Evolutionary conservation across 2,797 vertebrate genomes (phyloP).

Genomic region (Anableps anableps): DNA sequence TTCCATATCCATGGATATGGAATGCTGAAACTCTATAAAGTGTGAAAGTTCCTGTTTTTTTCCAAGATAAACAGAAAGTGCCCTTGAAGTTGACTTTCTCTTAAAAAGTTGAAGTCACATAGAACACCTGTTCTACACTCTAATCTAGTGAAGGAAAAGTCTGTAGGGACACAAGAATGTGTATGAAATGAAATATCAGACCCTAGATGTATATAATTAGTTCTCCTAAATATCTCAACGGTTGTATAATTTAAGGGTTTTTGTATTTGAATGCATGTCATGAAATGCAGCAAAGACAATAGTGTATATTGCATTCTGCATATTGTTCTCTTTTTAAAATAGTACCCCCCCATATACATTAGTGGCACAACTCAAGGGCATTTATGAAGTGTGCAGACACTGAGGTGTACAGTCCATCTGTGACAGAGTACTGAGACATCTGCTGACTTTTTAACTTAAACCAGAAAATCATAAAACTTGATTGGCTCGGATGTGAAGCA

Average conservation of each 20-base stretch:
- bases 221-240: background rate
- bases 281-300: background rate
- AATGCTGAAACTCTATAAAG: background rate
- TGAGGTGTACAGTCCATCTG: slow-evolving; percentile 58
- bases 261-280: background rate
- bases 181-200: background rate
- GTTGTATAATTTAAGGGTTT: background rate
- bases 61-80: background rate
- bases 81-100: background rate
- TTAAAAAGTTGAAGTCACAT: background rate
- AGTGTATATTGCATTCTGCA: too few species aligned
- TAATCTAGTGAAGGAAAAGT: background rate
- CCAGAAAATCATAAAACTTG: slow-evolving; percentile 45
- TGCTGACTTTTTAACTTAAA: slow-evolving; percentile 60
- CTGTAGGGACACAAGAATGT: background rate
- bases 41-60: background rate
- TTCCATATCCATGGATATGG: too few species aligned
- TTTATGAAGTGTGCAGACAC: slow-evolving; percentile 48
- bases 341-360: slow-evolving; percentile 24
- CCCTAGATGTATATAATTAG: background rate
- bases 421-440: slow-evolving; percentile 42
- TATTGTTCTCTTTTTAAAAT: slow-evolving; percentile 39
- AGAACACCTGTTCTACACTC: background rate
- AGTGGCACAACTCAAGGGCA: slow-evolving; percentile 49
- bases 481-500: slow-evolving; percentile 38